Evolutionary conservation across 2,888 invertebrate species (phyloP), one percentile per base, ranked within the genome.

Genomic region (Synanthedon myopaeformis): DNA sequence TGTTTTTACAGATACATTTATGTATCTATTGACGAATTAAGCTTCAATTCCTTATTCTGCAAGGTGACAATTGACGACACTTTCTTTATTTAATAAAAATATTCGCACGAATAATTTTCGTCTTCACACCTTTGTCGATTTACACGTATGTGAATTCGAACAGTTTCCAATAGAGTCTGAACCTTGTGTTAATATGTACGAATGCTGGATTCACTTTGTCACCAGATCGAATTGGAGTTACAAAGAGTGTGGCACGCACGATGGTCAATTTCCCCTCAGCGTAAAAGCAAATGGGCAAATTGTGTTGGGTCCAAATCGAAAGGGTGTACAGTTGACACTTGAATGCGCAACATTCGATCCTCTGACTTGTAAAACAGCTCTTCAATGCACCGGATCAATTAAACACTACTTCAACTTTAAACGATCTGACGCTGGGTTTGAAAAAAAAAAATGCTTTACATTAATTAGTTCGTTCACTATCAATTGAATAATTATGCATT

Each of bases 231-330:
- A 14, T 12, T 55, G 57, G 51, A 55, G 52, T 53, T 12, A 51
- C 41, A 53, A 53, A 50, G 57, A 52, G 54, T 52, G 52, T 52
- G 51, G 66, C 76, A 77, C 75, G 79, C 76, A 74, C 69, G 59
- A 62, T 63, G 68, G 66, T 69, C 75, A 73, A 75, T 78, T 76
- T 79, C 73, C 74, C 65, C 63, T 62, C 57, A 55, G 56, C 58
- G 58, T 58, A 60, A 17, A n/a, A 57, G 63, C 56, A 62, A 66
- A 68, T 62, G 63, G 62, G 55, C 57, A 61, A 61, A 66, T 65
- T 59, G 61, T 60, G 58, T 58, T 57, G 55, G 52, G 54, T 56
- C 57, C 56, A 53, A 55, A 54, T 59, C 60, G 60, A 59, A 59
- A 60, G 59, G 61, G 57, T 55, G 55, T 54, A 55, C 53, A 55